These are phyloP conservation scores for Drosophila antonietae DNA, from an alignment of 2,888 invertebrate species.

Conservation along the genomic window DNA sequence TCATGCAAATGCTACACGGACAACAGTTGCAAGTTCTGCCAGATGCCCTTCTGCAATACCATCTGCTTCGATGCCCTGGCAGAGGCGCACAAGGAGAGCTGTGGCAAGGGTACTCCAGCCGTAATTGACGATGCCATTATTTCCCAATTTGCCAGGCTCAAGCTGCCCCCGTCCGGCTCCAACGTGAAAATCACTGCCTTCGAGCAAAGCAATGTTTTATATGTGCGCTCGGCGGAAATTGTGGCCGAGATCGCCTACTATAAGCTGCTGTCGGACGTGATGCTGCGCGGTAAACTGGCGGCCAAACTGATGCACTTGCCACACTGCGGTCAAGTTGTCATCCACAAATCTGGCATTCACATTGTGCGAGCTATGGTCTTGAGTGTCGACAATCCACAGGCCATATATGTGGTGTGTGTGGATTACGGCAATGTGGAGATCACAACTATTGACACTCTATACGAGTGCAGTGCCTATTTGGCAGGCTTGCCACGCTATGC, in stretches of 20 bases:
- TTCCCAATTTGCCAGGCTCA: conserved; percentile 10
- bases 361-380: conserved; percentile 80
- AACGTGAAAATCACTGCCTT: conserved; percentile 77
- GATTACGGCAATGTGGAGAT: conserved; percentile 82
- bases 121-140: conserved; percentile 6
- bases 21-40: conserved; percentile 48
- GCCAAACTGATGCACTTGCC: conserved; percentile 64
- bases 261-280: conserved; percentile 61
- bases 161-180: conserved; percentile 67
- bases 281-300: conserved; percentile 52
- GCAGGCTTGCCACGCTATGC: conserved; percentile 69
- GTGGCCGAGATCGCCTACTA: conserved; percentile 69
- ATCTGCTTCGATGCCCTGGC: conserved; percentile 71
- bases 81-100: conserved; percentile 33
- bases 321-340: conserved; percentile 73
- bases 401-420: conserved; percentile 76
- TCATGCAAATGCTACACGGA: conserved; percentile 46
- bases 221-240: conserved; percentile 76
- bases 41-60: conserved; percentile 72
- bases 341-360: conserved; percentile 68
- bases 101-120: conserved; percentile 22
- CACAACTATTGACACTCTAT: conserved; percentile 66
- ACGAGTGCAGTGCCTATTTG: conserved; percentile 67
- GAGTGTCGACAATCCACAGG: conserved; percentile 59
- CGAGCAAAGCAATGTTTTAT: conserved; percentile 80